Base-by-base conservation (phyloP, 1,140 invertebrate genomes). In the Lasioglossum albipes region DNA sequence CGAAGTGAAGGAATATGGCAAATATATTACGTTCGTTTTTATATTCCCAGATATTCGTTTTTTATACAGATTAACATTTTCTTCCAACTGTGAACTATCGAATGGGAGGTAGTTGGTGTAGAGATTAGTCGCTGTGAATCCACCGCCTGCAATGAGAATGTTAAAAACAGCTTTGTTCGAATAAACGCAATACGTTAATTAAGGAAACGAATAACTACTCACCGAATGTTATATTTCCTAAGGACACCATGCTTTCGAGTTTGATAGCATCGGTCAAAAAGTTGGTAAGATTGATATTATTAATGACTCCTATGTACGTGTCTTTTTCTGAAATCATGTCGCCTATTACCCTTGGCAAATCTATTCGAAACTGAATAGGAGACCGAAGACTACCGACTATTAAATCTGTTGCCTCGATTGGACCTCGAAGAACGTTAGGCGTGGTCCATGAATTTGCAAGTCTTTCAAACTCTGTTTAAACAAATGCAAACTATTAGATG, bases 201-300 rank as follows among this genome's bases (percentile, higher is more conserved):
- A 67, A 41, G 18, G 67, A 67, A 64, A 27, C 9, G n/a, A 66
- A 42, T n/a, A 36, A 45, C 6, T 22, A n/a, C 64, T 86, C 67
- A 89, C 89, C 57, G 64, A 92, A 91, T 36, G 75, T 87, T 78
- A 90, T 72, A 9, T 87, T 82, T 20, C 76, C 87, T 22, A 90
- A 67, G 16, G 86, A 84, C 70, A 87, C 79, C 52, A 52, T 68
- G 45, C 89, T 86, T 7, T 89, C 75, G 3, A 88, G 67, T 67
- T 71, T 72, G 27, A 89, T 66, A 36, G 83, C 67, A 62, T 90
- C 87, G 10, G 82, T 49, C 5, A 87, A 62, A 66, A 91, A 89
- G 36, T 85, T 45, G 22, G 54, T 54, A 36, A 91, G 52, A 73
- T 89, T 57, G 49, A 90, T 45, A 9, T 66, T 57, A 69, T 91